Evolutionary conservation across 2,113 vertebrate species (phyloP).

Genomic region (Chaetodon auriga): DNA sequence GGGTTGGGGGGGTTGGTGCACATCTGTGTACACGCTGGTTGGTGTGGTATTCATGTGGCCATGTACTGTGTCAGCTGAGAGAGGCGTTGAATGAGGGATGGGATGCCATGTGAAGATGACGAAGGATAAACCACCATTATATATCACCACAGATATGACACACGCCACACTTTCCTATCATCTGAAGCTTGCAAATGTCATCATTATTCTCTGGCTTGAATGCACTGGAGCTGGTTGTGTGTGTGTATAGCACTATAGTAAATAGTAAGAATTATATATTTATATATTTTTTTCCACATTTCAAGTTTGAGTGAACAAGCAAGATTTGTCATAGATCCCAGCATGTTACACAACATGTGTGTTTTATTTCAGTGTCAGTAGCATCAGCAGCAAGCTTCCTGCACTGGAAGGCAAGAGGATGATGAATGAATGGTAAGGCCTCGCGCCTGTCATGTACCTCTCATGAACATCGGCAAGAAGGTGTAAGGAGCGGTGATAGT

Average conservation of each 20-base stretch:
- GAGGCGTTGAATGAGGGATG: constrained; percentile 27
- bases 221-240: neutral
- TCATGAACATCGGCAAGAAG: neutral
- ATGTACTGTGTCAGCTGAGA: constrained; percentile 10
- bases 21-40: constrained; percentile 51
- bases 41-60: constrained; percentile 6
- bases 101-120: constrained; percentile 24
- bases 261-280: neutral
- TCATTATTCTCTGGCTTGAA: neutral
- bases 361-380: neutral
- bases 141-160: constrained; percentile 42
- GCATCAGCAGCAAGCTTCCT: too few relatives aligned
- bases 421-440: neutral
- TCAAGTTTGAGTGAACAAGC: neutral
- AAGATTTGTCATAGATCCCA: neutral
- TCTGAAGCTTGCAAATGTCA: constrained; percentile 7
- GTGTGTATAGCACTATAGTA: neutral
- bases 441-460: neutral
- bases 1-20: constrained; percentile 40
- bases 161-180: neutral
- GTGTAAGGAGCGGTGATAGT: neutral
- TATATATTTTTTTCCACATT: neutral
- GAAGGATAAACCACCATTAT: constrained; percentile 27
- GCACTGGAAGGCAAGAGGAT: neutral
- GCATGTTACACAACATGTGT: neutral